phyloP scores from a whole-genome alignment of 2,888 invertebrate species.

The Sarcophaga caerulescens region DNA sequence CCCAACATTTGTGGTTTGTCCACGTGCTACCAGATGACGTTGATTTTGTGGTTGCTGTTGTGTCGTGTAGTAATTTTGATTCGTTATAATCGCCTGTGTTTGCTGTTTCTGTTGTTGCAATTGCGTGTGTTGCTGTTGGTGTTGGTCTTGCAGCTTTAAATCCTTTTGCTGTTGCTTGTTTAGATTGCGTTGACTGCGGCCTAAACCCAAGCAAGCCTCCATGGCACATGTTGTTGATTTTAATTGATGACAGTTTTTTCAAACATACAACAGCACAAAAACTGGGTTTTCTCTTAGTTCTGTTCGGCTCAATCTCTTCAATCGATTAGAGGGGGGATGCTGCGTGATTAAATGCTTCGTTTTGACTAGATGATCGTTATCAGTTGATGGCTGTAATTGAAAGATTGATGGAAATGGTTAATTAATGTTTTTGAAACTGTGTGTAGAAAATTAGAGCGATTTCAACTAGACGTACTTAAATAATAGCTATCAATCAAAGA shows the following conservation, averaged over 20 bases:
- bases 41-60: constrained; percentile 71
- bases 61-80: constrained; percentile 69
- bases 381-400: constrained; percentile 56
- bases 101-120: constrained; percentile 70
- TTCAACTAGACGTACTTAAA: too few relatives aligned
- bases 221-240: constrained; percentile 80
- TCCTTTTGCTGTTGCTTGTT: constrained; percentile 70
- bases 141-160: constrained; percentile 69
- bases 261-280: background rate
- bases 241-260: constrained; percentile 59
- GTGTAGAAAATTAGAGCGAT: too few relatives aligned
- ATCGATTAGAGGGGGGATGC: background rate
- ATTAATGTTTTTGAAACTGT: constrained; percentile 21
- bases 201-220: constrained; percentile 80
- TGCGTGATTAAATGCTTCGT: constrained; percentile 28
- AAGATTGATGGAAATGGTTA: constrained; percentile 56
- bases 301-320: background rate
- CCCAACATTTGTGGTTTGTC: constrained; percentile 67
- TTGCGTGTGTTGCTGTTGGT: constrained; percentile 69
- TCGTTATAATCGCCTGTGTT: constrained; percentile 63
- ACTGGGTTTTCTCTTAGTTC: background rate
- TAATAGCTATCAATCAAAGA: too few relatives aligned
- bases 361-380: constrained; percentile 10
- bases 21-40: constrained; percentile 69
- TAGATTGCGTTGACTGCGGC: constrained; percentile 79